These are phyloP conservation scores for Syndactyla subalaris DNA, from an alignment of 2,797 vertebrate species.

Conservation along the genomic window DNA sequence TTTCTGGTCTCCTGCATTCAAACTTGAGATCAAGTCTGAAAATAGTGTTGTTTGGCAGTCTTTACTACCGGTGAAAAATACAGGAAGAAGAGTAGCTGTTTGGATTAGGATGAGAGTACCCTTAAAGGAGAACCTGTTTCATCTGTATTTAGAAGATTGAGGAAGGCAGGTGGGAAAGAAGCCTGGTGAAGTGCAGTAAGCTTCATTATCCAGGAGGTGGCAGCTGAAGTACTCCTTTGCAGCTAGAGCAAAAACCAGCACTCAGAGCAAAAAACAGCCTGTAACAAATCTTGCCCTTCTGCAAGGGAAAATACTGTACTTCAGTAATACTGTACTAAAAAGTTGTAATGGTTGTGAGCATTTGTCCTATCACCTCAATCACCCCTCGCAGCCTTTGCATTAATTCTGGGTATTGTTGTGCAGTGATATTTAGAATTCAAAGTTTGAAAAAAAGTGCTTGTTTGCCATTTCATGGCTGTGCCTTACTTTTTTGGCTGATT, in stretches of 20 bases:
- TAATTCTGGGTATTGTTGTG: not conserved
- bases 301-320: constrained; percentile 8
- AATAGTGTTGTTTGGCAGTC: not conserved
- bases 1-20: not conserved
- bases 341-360: not conserved
- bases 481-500: constrained; percentile 24
- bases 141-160: not conserved
- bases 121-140: not conserved
- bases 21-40: not conserved
- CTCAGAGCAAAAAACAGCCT: not conserved
- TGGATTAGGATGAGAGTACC: not conserved
- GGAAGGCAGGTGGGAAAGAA: not conserved
- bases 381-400: not conserved
- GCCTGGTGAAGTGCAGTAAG: not conserved
- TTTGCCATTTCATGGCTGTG: constrained; percentile 17
- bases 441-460: constrained; percentile 26
- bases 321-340: constrained; percentile 27
- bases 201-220: constrained; percentile 65
- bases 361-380: constrained; percentile 8
- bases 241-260: not conserved
- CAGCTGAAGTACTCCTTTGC: constrained; percentile 33
- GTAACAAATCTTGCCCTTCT: not conserved
- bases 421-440: constrained; percentile 8
- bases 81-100: not conserved
- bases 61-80: not conserved